Percentiles rank a stretch among this genome's conserved stretches.
phyloP scores from a whole-genome alignment of 2,113 vertebrate genomes.

The Camelus dromedarius region DNA sequence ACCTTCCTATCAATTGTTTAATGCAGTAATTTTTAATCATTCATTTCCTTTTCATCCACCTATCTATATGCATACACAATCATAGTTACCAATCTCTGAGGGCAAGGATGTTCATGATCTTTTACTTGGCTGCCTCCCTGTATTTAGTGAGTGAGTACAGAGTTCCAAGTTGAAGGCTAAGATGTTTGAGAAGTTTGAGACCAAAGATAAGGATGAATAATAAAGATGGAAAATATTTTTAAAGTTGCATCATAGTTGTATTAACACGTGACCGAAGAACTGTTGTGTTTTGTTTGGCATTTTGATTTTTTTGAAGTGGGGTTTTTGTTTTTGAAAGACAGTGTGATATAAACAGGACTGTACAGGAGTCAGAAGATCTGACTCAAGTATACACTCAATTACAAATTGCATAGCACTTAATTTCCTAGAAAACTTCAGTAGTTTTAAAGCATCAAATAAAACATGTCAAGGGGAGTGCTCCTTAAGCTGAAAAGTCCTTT shows the following conservation, averaged over 20 bases:
- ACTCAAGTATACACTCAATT: background rate
- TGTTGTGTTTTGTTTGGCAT: background rate
- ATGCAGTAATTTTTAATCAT: background rate
- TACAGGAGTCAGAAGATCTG: background rate
- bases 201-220: background rate
- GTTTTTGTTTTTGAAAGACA: background rate
- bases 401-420: background rate
- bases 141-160: background rate
- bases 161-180: background rate
- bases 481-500: background rate
- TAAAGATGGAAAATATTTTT: background rate
- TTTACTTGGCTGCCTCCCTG: background rate
- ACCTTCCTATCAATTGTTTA: background rate
- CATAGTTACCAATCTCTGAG: background rate
- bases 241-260: background rate
- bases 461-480: background rate
- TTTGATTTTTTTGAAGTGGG: background rate
- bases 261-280: background rate
- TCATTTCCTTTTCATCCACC: background rate
- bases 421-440: background rate
- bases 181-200: constrained; percentile 10
- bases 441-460: constrained; percentile 41
- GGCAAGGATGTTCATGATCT: background rate
- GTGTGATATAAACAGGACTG: background rate
- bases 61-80: background rate